A percentile compares a stretch with the other conserved stretches of the same genome.
Evolutionary conservation across 2,113 vertebrate species (phyloP).

Genomic region (Nestor notabilis): DNA sequence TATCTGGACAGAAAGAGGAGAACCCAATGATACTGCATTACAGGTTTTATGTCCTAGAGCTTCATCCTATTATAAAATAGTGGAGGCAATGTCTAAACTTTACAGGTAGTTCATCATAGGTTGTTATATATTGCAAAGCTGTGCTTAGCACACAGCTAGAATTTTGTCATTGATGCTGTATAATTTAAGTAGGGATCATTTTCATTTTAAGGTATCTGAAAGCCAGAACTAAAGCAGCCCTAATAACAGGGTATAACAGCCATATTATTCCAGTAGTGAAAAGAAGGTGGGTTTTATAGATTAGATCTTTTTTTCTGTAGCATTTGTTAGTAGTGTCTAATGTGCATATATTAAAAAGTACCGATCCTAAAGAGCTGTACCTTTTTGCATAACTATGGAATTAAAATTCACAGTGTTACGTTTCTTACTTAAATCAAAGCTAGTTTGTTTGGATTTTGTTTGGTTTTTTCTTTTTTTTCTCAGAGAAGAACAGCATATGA

Average conservation of each 20-base stretch:
- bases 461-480: neutral
- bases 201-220: neutral
- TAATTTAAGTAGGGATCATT: neutral
- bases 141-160: neutral
- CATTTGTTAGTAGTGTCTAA: neutral
- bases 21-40: neutral
- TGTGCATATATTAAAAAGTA: neutral
- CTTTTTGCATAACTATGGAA: neutral
- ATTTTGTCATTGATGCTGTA: neutral
- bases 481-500: neutral
- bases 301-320: neutral
- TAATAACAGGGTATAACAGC: neutral
- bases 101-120: neutral
- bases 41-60: neutral
- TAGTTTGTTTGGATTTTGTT: neutral
- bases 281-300: rapidly evolving
- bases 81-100: neutral
- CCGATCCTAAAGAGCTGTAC: neutral
- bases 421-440: neutral
- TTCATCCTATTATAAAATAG: neutral
- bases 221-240: neutral
- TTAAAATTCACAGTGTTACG: neutral
- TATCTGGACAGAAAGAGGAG: neutral
- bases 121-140: neutral
- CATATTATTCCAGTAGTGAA: neutral